A percentile compares a stretch with the other conserved stretches of the same genome.
These are phyloP conservation scores for Ichneumoninae sp. DNA, from an alignment of 2,888 invertebrate species.

Conservation along the genomic window DNA sequence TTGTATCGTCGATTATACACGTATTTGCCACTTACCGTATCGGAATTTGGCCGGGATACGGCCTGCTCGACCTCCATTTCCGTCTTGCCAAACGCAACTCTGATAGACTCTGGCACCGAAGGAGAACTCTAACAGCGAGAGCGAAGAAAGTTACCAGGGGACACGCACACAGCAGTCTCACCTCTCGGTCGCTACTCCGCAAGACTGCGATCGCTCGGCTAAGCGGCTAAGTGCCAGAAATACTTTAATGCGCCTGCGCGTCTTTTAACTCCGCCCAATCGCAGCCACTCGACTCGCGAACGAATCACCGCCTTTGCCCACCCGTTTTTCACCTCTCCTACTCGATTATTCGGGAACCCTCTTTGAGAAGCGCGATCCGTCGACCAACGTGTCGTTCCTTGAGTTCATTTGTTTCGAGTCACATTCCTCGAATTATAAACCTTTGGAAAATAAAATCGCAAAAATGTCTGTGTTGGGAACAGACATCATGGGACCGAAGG, in stretches of 20 bases:
- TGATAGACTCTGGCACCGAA: conserved; percentile 76
- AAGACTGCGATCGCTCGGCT: conserved; percentile 52
- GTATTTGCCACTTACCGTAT: conserved; percentile 77
- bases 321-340: neutral
- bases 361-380: neutral
- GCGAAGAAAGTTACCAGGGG: conserved; percentile 54
- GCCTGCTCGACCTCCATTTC: conserved; percentile 82
- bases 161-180: conserved; percentile 54
- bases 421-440: neutral
- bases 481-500: neutral
- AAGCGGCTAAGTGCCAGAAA: conserved; percentile 86
- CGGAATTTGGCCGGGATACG: conserved; percentile 75
- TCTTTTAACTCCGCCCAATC: conserved; percentile 14
- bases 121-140: conserved; percentile 64
- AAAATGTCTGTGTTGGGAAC: neutral
- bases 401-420: neutral
- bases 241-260: conserved; percentile 87
- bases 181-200: conserved; percentile 54
- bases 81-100: conserved; percentile 69
- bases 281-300: conserved; percentile 33
- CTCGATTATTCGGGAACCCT: conserved; percentile 24
- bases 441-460: neutral
- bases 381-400: neutral
- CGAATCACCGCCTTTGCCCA: conserved; percentile 11
- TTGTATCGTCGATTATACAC: conserved; percentile 19